Evolutionary conservation across 1,140 invertebrate genomes (phyloP).

Genomic region (Caerostris darwini): DNA sequence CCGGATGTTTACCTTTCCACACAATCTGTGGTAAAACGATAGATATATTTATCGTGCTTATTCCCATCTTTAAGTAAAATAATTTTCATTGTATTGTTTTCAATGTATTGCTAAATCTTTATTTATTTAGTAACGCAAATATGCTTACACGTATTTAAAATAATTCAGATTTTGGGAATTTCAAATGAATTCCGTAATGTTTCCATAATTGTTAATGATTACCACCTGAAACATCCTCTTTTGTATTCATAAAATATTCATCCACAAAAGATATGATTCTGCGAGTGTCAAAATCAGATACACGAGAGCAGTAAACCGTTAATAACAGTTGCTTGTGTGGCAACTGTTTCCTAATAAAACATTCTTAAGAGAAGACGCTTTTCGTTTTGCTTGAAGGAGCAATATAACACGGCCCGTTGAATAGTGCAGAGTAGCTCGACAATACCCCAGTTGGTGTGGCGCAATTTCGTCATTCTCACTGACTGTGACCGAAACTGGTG

Average conservation of each 20-base stretch:
- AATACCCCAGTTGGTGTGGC: not conserved
- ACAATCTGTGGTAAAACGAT: no score
- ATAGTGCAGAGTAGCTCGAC: not conserved
- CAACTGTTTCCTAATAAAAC: conserved; percentile 36
- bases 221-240: not conserved
- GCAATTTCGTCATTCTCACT: not conserved
- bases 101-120: no score
- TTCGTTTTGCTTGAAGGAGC: conserved; percentile 20
- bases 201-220: not conserved
- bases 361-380: conserved; percentile 19
- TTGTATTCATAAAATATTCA: not conserved
- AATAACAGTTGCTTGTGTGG: conserved; percentile 19
- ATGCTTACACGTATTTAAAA: no score
- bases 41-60: no score
- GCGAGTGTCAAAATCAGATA: conserved; percentile 22
- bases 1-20: no score
- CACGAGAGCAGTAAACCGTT: conserved; percentile 18
- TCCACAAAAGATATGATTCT: not conserved
- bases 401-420: not conserved
- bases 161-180: no score
- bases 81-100: no score
- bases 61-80: no score
- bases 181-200: not conserved
- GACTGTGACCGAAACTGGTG: not conserved
- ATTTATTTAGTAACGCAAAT: no score